Conservation (phyloP, 1,140 invertebrate species). For the Polyergus mexicanus region DNA sequence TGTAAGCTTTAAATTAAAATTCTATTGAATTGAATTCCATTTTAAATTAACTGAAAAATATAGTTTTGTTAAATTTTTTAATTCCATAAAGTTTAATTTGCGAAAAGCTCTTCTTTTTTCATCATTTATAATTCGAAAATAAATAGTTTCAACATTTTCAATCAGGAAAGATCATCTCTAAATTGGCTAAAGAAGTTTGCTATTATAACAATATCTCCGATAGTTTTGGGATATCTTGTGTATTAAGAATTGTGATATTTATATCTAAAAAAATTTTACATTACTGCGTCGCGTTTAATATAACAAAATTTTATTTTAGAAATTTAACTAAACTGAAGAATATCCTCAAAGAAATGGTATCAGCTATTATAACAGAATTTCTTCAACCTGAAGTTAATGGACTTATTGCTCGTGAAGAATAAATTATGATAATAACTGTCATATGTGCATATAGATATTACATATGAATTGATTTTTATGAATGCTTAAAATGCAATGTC, state of each 20-base stretch:
- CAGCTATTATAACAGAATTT: slow-evolving; percentile 92
- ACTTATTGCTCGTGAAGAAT: slow-evolving; percentile 86
- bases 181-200: too few relatives aligned
- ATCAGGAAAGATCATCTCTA: too few relatives aligned
- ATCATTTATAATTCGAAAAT: too few relatives aligned
- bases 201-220: too few relatives aligned
- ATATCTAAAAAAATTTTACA: slow-evolving; percentile 21
- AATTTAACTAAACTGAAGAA: slow-evolving; percentile 89
- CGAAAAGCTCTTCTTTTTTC: too few relatives aligned
- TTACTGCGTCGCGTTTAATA: not conserved
- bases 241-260: slow-evolving; percentile 6
- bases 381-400: slow-evolving; percentile 92
- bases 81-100: too few relatives aligned
- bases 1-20: too few relatives aligned
- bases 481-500: not conserved
- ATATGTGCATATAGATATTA: not conserved
- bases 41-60: too few relatives aligned
- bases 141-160: too few relatives aligned
- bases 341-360: slow-evolving; percentile 92
- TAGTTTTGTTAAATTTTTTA: too few relatives aligned
- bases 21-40: too few relatives aligned
- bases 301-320: slow-evolving; percentile 86
- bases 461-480: not conserved
- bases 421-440: slow-evolving; percentile 21
- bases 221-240: too few relatives aligned